These are phyloP conservation scores for Drosophila koepferae DNA, from an alignment of 2,888 invertebrate species.

Conservation along the genomic window DNA sequence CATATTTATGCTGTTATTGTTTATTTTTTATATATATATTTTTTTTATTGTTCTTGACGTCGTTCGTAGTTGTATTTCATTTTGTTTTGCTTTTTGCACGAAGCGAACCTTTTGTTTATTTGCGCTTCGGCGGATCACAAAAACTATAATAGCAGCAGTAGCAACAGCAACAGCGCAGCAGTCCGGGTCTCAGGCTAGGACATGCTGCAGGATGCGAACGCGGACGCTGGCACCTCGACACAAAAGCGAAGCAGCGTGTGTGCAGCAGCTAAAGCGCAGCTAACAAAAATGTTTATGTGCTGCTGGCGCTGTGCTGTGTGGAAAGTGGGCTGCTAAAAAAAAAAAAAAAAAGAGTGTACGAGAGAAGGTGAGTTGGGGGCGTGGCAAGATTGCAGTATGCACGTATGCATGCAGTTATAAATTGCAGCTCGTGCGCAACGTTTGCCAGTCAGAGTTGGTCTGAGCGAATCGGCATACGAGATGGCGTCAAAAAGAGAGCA, in stretches of 20 bases:
- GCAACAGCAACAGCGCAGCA: not conserved
- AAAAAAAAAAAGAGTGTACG: not conserved
- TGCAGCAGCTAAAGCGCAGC: slow-evolving; percentile 62
- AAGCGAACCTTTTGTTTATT: slow-evolving; percentile 72
- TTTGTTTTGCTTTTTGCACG: slow-evolving; percentile 53
- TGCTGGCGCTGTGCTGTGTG: slow-evolving; percentile 35
- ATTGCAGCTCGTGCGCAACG: slow-evolving; percentile 72
- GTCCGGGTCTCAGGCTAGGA: slow-evolving; percentile 7
- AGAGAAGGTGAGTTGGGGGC: not conserved
- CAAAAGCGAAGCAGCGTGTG: slow-evolving; percentile 51
- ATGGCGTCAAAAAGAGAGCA: slow-evolving; percentile 27
- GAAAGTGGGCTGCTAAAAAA: slow-evolving; percentile 4
- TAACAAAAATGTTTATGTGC: slow-evolving; percentile 75
- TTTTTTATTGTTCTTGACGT: slow-evolving; percentile 38
- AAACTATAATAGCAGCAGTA: slow-evolving; percentile 61
- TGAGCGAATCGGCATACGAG: slow-evolving; percentile 34
- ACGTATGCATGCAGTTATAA: slow-evolving; percentile 73
- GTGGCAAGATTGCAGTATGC: slow-evolving; percentile 38
- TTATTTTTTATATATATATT: not conserved
- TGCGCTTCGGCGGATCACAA: slow-evolving; percentile 73
- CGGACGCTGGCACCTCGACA: slow-evolving; percentile 54
- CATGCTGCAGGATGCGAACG: slow-evolving; percentile 23
- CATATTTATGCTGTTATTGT: not conserved
- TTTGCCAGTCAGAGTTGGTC: slow-evolving; percentile 44
- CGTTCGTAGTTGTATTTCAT: slow-evolving; percentile 66